Conservation (phyloP, 2,113 vertebrate species). For the Gulo gulo region DNA sequence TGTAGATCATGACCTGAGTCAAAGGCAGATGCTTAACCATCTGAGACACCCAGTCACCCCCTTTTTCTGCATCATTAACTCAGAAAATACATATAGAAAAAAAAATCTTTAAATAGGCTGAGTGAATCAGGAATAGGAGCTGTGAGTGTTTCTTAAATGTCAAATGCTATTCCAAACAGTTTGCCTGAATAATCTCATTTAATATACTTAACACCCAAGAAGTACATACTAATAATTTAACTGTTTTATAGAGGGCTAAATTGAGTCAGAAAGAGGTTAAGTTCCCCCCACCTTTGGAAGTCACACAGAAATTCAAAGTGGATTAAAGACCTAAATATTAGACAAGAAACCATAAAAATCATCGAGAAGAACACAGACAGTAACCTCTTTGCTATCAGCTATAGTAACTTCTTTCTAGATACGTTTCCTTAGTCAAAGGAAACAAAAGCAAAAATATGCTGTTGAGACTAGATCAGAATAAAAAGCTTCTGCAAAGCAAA, state of each 20-base stretch:
- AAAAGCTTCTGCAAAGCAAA: not conserved
- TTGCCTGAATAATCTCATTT: not conserved
- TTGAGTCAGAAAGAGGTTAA: not conserved
- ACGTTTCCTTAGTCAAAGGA: not conserved
- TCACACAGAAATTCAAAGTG: not conserved
- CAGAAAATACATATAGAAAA: not conserved
- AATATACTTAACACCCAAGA: not conserved
- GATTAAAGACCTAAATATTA: not conserved
- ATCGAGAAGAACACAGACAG: not conserved
- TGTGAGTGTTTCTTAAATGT: not conserved
- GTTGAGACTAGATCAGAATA: not conserved
- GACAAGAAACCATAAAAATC: not conserved
- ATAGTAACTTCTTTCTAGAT: not conserved
- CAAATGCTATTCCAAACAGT: not conserved
- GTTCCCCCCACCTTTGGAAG: not conserved
- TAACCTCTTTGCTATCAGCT: not conserved
- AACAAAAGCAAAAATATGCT: not conserved
- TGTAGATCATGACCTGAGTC: not conserved
- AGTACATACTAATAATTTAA: not conserved
- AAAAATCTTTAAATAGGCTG: not conserved
- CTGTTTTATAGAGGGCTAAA: not conserved
- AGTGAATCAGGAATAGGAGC: not conserved
- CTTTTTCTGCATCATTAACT: not conserved
- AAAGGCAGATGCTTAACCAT: not conserved
- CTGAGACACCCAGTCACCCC: too few relatives aligned